Evolutionary conservation across 2,113 vertebrate genomes (phyloP).

Genomic region (Corythoichthys haematopterus): DNA sequence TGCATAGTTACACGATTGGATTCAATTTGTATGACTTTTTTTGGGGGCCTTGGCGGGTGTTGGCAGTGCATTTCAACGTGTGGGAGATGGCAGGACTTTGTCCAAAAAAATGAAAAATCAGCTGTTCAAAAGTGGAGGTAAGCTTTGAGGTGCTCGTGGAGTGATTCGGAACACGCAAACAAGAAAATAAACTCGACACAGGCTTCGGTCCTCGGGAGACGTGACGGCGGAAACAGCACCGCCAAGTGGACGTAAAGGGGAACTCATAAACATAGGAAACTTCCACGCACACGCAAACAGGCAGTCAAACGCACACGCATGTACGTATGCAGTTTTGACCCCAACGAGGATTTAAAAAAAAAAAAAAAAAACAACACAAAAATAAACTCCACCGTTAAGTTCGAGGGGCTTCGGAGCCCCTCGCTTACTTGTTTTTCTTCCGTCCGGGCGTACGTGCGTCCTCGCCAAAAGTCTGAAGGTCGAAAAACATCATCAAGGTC

Average conservation of each 20-base stretch:
- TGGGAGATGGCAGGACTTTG: neutral
- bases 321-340: constrained; percentile 37
- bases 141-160: constrained; percentile 39
- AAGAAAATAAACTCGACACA: constrained; percentile 60
- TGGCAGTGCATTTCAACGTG: constrained; percentile 51
- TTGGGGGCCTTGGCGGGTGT: neutral
- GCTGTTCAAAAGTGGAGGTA: constrained; percentile 3
- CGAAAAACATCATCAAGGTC: constrained; percentile 39
- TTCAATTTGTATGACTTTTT: neutral
- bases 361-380: constrained; percentile 51
- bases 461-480: constrained; percentile 22
- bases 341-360: constrained; percentile 38
- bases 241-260: constrained; percentile 24
- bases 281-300: constrained; percentile 21
- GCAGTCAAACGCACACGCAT: constrained; percentile 8
- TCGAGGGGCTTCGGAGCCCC: constrained; percentile 32
- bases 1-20: neutral
- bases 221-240: constrained; percentile 16
- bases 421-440: constrained; percentile 16
- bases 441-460: constrained; percentile 23
- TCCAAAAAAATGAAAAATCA: neutral
- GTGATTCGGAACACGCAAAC: constrained; percentile 28
- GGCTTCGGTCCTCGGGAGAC: constrained; percentile 42
- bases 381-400: constrained; percentile 65
- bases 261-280: constrained; percentile 30